Evolutionary conservation across 1,140 invertebrate species (phyloP), one percentile per base, ranked within the genome.

Genomic region (Pseudomyrmex dendroicus): DNA sequence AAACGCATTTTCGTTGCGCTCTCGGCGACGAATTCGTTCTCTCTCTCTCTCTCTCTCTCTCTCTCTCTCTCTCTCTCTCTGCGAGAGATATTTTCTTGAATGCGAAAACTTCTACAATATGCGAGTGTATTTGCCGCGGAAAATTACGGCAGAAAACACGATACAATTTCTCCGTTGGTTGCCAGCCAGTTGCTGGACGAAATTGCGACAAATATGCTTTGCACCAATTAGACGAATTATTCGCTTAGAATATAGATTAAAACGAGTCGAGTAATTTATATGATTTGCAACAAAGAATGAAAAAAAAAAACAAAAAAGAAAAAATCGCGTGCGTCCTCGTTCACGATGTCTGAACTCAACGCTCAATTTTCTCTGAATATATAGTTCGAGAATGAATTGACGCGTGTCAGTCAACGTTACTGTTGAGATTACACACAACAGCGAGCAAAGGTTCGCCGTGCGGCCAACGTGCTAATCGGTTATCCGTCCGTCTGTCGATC

Each of bases 1-100:
- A 72, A 80, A 80, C 59, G 54, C 66, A 80, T 72, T 80, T 80
- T 80, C 76, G 54, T 80, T 46, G 15, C 59, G 76, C 70, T 68
- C 63, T 59, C 13, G 76, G 2, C 54, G 54, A 10, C 20, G 0
- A 35, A 80, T 80, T 70, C 66, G 20, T 20, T 78, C 25, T 25
- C 35, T 35, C 35, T 35, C 35, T 35, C 35, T 35, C 35, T 35
- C 35, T 35, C 35, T 35, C 5, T 35, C 35, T 35, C 35, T 35
- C 35, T 35, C 35, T 35, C 35, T 35, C 5, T 35, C 5, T 5
- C 35, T 35, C 35, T 35, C 35, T 5, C 35, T 35, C 35, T 35
- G 35, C 35, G 52, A 78, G 74, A 68, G 64, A 50, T 72, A 72
- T 80, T 70, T 80, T 72, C 66, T 61, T 66, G 54, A 70, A 68